Conservation (phyloP, 2,888 invertebrate genomes). For the Acleris cristana region DNA sequence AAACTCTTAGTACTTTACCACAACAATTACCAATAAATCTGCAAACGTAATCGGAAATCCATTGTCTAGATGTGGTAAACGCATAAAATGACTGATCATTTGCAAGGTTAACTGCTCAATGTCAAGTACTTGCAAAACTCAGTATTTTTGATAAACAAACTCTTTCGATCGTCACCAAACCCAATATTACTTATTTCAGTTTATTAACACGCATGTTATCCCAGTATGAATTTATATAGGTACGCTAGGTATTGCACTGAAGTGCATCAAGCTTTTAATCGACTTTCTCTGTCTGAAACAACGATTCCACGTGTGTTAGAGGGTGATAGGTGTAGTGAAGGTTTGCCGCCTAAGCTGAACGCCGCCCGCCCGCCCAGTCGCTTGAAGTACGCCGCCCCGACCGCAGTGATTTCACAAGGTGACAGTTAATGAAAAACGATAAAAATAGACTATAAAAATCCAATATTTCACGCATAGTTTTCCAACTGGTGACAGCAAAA, state of each 20-base stretch:
- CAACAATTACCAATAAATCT: constrained; percentile 9
- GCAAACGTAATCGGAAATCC: not conserved
- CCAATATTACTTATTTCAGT: constrained; percentile 22
- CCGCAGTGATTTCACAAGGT: constrained; percentile 48
- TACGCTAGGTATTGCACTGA: constrained; percentile 41
- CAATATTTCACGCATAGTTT: constrained; percentile 18
- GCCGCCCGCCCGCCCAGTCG: constrained; percentile 80
- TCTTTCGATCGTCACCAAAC: constrained; percentile 44
- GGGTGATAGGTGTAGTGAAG: constrained; percentile 63
- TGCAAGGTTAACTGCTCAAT: constrained; percentile 42
- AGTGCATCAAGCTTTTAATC: constrained; percentile 56
- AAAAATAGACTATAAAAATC: constrained; percentile 34
- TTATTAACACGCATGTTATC: constrained; percentile 28
- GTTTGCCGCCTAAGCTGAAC: constrained; percentile 65
- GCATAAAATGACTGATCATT: constrained; percentile 12
- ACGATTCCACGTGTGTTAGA: constrained; percentile 51
- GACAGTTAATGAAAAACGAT: constrained; percentile 38
- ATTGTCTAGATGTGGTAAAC: constrained; percentile 23
- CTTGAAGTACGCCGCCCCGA: constrained; percentile 62
- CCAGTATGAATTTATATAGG: constrained; percentile 25
- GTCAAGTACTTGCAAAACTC: constrained; percentile 36
- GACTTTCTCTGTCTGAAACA: constrained; percentile 55
- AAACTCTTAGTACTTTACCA: constrained; percentile 3
- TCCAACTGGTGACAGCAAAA: constrained; percentile 13
- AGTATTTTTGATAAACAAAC: constrained; percentile 37